A percentile compares a stretch with the other conserved stretches of the same genome.
phyloP scores from a whole-genome alignment of 2,113 vertebrate species.

The Aegotheles bennettii region DNA sequence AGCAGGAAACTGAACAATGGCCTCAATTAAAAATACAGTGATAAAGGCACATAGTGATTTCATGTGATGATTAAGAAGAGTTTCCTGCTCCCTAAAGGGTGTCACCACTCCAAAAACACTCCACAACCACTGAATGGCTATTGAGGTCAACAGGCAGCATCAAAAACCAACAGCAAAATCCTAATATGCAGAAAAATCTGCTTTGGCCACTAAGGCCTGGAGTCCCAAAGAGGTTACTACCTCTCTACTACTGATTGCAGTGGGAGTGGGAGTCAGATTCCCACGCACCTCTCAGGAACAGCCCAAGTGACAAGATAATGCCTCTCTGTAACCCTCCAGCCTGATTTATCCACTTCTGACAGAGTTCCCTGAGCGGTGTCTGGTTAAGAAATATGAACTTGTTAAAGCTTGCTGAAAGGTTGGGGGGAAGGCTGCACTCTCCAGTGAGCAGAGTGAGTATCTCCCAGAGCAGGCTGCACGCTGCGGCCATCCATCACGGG shows the following conservation, averaged over 20 bases:
- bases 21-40: neutral
- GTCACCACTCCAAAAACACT: neutral
- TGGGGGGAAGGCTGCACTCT: slow-evolving; percentile 48
- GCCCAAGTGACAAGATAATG: slow-evolving; percentile 31
- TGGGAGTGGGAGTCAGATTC: neutral
- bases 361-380: neutral
- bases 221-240: neutral
- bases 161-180: neutral
- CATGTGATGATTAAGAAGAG: neutral
- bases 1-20: neutral
- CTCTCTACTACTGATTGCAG: neutral
- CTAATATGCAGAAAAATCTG: neutral
- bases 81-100: neutral
- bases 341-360: slow-evolving; percentile 49
- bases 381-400: slow-evolving; percentile 63
- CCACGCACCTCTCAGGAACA: neutral
- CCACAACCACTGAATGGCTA: neutral
- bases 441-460: neutral
- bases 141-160: neutral
- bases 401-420: slow-evolving; percentile 64
- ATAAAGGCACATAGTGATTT: neutral
- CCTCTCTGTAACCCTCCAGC: slow-evolving; percentile 2
- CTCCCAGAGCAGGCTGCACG: slow-evolving; percentile 30
- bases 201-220: neutral
- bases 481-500: slow-evolving; percentile 59